phyloP scores from a whole-genome alignment of 2,113 vertebrate species.

The Eurypyga helias region DNA sequence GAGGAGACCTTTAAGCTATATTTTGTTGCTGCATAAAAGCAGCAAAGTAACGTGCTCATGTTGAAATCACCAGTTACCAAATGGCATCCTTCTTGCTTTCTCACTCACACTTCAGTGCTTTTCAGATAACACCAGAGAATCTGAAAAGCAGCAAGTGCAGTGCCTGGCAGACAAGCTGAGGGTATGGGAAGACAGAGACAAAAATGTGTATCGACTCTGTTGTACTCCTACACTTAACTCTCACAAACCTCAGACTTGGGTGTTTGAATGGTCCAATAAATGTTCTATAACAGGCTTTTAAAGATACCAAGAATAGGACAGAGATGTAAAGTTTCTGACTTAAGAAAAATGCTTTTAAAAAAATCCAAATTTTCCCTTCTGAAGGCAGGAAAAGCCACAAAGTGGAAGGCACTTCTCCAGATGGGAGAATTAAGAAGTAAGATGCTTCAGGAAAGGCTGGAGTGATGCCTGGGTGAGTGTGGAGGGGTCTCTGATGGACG shows the following conservation, averaged over 20 bases:
- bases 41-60: background rate
- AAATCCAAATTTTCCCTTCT: background rate
- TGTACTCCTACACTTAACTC: background rate
- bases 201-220: background rate
- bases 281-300: background rate
- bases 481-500: background rate
- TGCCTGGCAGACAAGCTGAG: background rate
- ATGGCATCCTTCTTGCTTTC: slow-evolving; percentile 7
- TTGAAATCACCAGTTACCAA: slow-evolving; percentile 26
- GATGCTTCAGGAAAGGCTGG: background rate
- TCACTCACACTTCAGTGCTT: background rate
- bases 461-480: background rate
- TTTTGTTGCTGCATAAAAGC: background rate
- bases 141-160: background rate
- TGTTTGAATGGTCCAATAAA: background rate
- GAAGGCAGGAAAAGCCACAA: background rate
- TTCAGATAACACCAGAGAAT: background rate
- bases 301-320: background rate
- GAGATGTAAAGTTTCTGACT: background rate
- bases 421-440: background rate
- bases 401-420: background rate
- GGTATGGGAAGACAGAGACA: background rate
- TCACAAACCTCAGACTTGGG: background rate
- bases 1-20: background rate
- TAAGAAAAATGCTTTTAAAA: background rate